Percentiles rank a stretch among this genome's conserved stretches.
Conservation (phyloP, 2,888 invertebrate species). For the Dexiosoma caninum region DNA sequence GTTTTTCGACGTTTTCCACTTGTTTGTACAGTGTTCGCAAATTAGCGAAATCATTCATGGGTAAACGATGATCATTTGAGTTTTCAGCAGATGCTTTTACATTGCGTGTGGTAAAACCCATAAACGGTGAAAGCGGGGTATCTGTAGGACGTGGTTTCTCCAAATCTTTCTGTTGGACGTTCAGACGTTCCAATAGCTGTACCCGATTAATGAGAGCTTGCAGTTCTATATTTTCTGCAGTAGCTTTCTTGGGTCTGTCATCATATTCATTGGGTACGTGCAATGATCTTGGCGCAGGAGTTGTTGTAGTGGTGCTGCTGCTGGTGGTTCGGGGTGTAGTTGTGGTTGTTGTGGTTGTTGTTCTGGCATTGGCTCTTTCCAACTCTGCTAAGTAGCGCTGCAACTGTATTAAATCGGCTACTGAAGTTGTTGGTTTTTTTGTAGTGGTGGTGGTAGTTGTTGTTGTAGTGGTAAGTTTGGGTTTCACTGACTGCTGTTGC, state of each 20-base stretch:
- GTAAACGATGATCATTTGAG: constrained; percentile 60
- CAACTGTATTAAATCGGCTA: constrained; percentile 62
- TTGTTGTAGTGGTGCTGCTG: constrained; percentile 59
- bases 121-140: constrained; percentile 42
- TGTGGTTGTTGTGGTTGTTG: constrained; percentile 53
- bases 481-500: constrained; percentile 30
- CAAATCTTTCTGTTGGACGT: constrained; percentile 42
- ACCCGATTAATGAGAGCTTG: constrained; percentile 79
- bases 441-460: constrained; percentile 75
- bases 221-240: constrained; percentile 78
- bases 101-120: constrained; percentile 71
- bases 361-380: constrained; percentile 71
- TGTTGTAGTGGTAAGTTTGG: constrained; percentile 64
- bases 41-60: constrained; percentile 72
- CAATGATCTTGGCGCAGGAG: constrained; percentile 61
- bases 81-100: constrained; percentile 61
- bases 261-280: constrained; percentile 45
- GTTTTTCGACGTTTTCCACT: constrained; percentile 56
- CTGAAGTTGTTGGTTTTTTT: constrained; percentile 71
- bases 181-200: constrained; percentile 72
- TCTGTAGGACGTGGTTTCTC: constrained; percentile 49
- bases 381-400: constrained; percentile 75
- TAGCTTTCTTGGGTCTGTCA: constrained; percentile 61
- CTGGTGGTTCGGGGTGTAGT: constrained; percentile 57
- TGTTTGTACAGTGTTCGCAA: constrained; percentile 69